Base-by-base conservation (phyloP, 2,888 invertebrate species). In the Allacma fusca region DNA sequence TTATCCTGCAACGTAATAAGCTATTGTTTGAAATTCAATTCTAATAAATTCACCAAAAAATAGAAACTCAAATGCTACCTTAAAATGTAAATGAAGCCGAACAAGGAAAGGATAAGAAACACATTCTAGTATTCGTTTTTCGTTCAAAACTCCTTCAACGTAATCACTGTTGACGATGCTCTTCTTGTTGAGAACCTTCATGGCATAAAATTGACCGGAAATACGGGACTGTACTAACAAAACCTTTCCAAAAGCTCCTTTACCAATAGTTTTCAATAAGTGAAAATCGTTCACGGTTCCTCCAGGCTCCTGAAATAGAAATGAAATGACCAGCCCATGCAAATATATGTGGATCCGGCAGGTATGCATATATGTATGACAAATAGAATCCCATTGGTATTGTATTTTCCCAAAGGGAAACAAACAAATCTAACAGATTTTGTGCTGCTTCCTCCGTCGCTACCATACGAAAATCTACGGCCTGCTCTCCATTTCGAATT, bases 161-260 rank as follows among this genome's bases (percentile, higher is more conserved):
- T 40, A 68, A 21, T 69, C 40, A 9, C 13, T 7, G 29, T 13
- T 29, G 23, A 76, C 16, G 7, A 76, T 50, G 34, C 24, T 21
- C n/a, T 28, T 43, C 57, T 71, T 76, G 19, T 69, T 59, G 7
- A 76, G n/a, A 1, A 76, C 70, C 24, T 76, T 76, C 70, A 76
- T 76, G 7, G 76, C 76, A 26, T 59, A 62, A 40, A 70, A 76
- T 19, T 70, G 50, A 23, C 76, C 76, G 5, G 76, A 21, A 0
- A 1, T 2, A 29, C 76, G 12, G 24, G 28, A 76, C 23, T 76
- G 76, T n/a, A 70, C 70, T 7, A 76, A 23, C 24, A 76, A n/a
- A 7, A 76, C 76, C 40, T 69, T 69, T 5, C 76, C 76, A 70
- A 76, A 76, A 12, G 76, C 76, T 28, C 75, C 40, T 65, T 75